phyloP scores from a whole-genome alignment of 2,797 vertebrate species.

The Odontamblyopus lacepedii region DNA sequence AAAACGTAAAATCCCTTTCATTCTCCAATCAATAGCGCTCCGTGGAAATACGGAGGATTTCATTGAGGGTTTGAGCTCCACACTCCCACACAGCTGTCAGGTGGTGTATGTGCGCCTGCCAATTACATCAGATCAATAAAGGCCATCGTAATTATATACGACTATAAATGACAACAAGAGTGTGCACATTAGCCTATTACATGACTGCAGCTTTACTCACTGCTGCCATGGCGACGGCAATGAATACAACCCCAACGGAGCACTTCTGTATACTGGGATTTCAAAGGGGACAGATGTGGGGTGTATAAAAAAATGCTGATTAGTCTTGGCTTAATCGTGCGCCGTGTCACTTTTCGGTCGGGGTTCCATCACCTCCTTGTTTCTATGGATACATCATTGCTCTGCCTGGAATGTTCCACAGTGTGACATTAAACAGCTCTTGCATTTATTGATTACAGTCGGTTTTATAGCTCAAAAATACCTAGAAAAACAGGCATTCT shows the following conservation, averaged over 20 bases:
- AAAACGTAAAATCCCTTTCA: slow-evolving; percentile 36
- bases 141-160: slow-evolving; percentile 19
- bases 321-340: too few species aligned
- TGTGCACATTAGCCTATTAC: slow-evolving; percentile 17
- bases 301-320: background rate
- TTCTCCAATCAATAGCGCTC: slow-evolving; percentile 43
- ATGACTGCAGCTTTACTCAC: slow-evolving; percentile 1
- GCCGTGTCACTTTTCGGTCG: too few species aligned
- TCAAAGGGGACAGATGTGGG: background rate
- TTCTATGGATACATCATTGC: too few species aligned
- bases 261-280: background rate
- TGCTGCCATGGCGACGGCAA: background rate
- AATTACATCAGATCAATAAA: slow-evolving; percentile 38
- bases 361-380: too few species aligned
- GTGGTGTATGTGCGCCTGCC: slow-evolving; percentile 19
- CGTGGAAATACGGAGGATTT: slow-evolving; percentile 15
- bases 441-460: too few species aligned
- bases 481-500: too few species aligned
- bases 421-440: too few species aligned
- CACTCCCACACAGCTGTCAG: slow-evolving; percentile 31
- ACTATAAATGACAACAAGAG: slow-evolving; percentile 18
- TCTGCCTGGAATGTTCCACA: too few species aligned
- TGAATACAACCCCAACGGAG: background rate
- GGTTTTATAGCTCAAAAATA: too few species aligned
- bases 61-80: slow-evolving; percentile 14